A percentile compares a stretch with the other conserved stretches of the same genome.
Evolutionary conservation across 2,888 invertebrate genomes (phyloP).

Genomic region (Pardosa pseudoannulata): DNA sequence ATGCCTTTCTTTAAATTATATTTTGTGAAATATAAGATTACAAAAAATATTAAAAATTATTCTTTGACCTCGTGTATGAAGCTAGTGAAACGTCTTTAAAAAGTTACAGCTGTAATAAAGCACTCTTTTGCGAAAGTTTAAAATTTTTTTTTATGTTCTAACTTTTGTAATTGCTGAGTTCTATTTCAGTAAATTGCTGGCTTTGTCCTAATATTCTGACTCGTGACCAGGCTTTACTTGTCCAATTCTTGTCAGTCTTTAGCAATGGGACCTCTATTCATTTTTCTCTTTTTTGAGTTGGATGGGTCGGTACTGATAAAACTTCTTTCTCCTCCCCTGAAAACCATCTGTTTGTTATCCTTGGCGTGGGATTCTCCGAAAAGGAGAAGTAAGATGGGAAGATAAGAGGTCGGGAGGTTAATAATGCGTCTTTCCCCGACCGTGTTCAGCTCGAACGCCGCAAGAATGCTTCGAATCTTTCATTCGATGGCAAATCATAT

Average conservation of each 20-base stretch:
- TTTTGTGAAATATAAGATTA: no score
- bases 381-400: constrained; percentile 37
- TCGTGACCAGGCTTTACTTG: no score
- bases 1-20: no score
- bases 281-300: neutral
- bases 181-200: no score
- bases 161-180: no score
- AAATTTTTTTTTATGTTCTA: no score
- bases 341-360: constrained; percentile 66
- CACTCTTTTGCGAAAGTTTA: no score
- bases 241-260: neutral
- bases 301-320: neutral
- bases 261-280: neutral
- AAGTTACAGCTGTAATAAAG: no score
- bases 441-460: neutral
- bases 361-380: constrained; percentile 65
- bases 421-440: constrained; percentile 43
- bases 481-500: neutral
- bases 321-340: neutral
- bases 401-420: constrained; percentile 66
- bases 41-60: no score
- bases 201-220: no score
- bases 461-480: neutral
- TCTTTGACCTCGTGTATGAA: no score
- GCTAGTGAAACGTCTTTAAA: no score